Conservation (phyloP, 2,888 invertebrate genomes). For the Fissipunctia ypsillon region DNA sequence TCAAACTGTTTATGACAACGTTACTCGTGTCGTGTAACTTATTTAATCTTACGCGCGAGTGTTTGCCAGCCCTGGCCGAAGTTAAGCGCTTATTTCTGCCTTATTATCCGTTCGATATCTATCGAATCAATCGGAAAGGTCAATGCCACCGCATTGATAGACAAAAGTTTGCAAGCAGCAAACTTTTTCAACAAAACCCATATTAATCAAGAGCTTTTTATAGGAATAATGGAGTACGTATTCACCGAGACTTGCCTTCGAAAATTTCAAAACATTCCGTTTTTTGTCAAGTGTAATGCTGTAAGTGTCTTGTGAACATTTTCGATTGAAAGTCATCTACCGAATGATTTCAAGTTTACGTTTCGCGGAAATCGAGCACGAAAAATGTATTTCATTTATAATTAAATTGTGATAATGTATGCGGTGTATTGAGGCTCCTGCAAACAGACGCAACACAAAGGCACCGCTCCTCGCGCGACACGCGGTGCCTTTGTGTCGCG, state of each 20-base stretch:
- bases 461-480: too few relatives aligned
- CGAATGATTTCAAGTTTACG: conserved; percentile 5
- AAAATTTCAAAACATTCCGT: conserved; percentile 46
- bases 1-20: conserved; percentile 52
- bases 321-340: conserved; percentile 18
- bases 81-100: conserved; percentile 59
- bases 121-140: conserved; percentile 72
- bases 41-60: conserved; percentile 49
- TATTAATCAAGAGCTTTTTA: conserved; percentile 66
- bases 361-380: not conserved
- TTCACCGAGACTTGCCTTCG: conserved; percentile 40
- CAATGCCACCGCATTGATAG: conserved; percentile 71
- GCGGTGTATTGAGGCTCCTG: conserved; percentile 2
- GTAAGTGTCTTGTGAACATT: conserved; percentile 19
- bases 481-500: too few relatives aligned
- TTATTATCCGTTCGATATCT: conserved; percentile 72
- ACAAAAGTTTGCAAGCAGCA: conserved; percentile 69
- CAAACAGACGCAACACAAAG: too few relatives aligned
- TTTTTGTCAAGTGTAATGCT: conserved; percentile 34
- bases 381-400: conserved; percentile 6
- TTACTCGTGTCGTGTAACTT: conserved; percentile 36
- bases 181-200: conserved; percentile 66
- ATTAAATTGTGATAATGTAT: conserved; percentile 12
- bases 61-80: conserved; percentile 58
- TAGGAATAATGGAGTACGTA: conserved; percentile 45